Evolutionary conservation across 2,888 invertebrate genomes (phyloP), one percentile per base, ranked within the genome.

Genomic region (Ennomos erosarius): DNA sequence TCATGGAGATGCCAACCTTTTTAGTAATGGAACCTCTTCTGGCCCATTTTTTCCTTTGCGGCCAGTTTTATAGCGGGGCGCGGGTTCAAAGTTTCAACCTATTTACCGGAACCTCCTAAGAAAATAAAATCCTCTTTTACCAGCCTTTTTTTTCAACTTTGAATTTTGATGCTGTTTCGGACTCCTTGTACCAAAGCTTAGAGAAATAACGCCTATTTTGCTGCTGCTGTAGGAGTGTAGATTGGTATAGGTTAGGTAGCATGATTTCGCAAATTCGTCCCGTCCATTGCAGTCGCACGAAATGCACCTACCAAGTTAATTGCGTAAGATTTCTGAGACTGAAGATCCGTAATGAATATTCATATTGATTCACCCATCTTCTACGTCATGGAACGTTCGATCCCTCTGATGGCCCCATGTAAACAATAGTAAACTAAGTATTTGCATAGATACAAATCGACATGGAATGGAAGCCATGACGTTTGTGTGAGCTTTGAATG

Each of bases 401-500:
- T 13, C 39, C 39, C 58, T 26, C 65, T 55, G 62, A 66, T 62
- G 55, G 49, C 47, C 48, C 53, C 59, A 53, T 55, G 61, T 61
- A 69, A 65, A 73, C 69, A 71, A 73, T 70, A 69, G 67, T 65
- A 67, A 66, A 71, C 60, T 55, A 57, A 42, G 36, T 45, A 64
- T 61, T 59, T 61, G 54, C 57, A 62, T 65, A 59, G 43, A 53
- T 67, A 64, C 64, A 62, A 50, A 68, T 64, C 63, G 51, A 55
- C 60, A 65, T 67, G 55, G 43, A 68, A 65, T 67, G 55, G 43
- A 68, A 59, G 59, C 16, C 37, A 40, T 71, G 67, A 67, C 65
- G 53, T 16, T 43, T 35, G 36, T 13, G 58, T 34, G 62, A 47
- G 62, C 73, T 72, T 64, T 68, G 60, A 68, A 69, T 66, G 68